Conservation (phyloP, 2,113 vertebrate genomes). For the Ariopsis seemanni region DNA sequence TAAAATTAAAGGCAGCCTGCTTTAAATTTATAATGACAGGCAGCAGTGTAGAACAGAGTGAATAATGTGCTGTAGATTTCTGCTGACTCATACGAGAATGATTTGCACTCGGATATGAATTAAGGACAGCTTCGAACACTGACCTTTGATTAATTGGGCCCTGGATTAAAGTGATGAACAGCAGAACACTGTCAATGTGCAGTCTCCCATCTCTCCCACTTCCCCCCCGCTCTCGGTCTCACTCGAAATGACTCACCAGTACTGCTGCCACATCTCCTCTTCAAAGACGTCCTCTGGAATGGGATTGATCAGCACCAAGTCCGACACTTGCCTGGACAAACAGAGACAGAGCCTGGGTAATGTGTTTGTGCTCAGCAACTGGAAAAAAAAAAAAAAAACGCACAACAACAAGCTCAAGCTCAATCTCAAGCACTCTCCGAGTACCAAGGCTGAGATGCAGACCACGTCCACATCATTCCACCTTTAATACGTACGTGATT, state of each 20-base stretch:
- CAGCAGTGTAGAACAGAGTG: not conserved
- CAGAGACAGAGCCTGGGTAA: constrained; percentile 8
- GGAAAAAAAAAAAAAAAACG: not conserved
- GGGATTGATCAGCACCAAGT: constrained; percentile 79
- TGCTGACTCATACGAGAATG: constrained; percentile 13
- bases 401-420: not conserved
- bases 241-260: constrained; percentile 72
- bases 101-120: constrained; percentile 1
- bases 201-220: not conserved
- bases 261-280: constrained; percentile 71
- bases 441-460: constrained; percentile 61
- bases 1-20: not conserved
- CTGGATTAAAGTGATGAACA: constrained; percentile 17
- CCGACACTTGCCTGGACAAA: constrained; percentile 76
- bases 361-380: not conserved
- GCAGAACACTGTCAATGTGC: not conserved
- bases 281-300: constrained; percentile 77
- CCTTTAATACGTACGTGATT: constrained; percentile 52
- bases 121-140: constrained; percentile 10
- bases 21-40: not conserved
- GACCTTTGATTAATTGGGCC: constrained; percentile 17
- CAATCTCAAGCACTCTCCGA: not conserved
- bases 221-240: not conserved
- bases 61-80: not conserved
- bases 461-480: constrained; percentile 21